A percentile compares a stretch with the other conserved stretches of the same genome.
These are phyloP conservation scores for Cephus nigrinus DNA, from an alignment of 2,888 invertebrate species.

Conservation along the genomic window DNA sequence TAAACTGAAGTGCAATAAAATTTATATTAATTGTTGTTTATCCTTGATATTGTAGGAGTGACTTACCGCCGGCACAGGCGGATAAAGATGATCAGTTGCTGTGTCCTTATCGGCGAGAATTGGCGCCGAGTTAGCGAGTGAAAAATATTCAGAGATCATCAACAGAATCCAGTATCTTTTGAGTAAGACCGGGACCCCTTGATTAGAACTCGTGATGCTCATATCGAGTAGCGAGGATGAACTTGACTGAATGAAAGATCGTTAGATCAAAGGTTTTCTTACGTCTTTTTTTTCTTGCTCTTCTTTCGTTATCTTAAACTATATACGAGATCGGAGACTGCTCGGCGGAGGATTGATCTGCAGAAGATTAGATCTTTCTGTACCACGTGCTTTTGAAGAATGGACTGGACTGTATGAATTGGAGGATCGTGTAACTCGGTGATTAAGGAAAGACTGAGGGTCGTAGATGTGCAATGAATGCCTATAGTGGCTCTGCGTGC, in stretches of 20 bases:
- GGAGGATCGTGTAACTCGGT: neutral
- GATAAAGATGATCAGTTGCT: neutral
- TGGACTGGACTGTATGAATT: neutral
- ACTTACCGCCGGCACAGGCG: neutral
- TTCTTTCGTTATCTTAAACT: neutral
- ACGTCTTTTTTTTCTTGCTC: neutral
- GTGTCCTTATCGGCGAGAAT: neutral
- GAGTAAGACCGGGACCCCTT: neutral
- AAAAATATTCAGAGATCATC: neutral
- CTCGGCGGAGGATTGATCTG: neutral
- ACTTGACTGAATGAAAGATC: neutral
- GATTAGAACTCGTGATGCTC: neutral
- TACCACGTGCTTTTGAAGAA: neutral
- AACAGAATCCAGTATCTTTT: neutral
- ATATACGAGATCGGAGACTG: neutral
- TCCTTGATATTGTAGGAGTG: neutral
- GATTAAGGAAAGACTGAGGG: neutral
- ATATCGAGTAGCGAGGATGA: neutral
- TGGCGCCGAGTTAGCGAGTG: neutral
- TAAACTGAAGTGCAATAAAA: slow-evolving; percentile 65
- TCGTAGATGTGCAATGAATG: neutral
- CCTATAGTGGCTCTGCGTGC: neutral
- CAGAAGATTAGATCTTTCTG: neutral
- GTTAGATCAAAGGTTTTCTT: neutral
- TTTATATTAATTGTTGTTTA: neutral